phyloP scores from a whole-genome alignment of 2,113 vertebrate genomes.

The Mellivora capensis region DNA sequence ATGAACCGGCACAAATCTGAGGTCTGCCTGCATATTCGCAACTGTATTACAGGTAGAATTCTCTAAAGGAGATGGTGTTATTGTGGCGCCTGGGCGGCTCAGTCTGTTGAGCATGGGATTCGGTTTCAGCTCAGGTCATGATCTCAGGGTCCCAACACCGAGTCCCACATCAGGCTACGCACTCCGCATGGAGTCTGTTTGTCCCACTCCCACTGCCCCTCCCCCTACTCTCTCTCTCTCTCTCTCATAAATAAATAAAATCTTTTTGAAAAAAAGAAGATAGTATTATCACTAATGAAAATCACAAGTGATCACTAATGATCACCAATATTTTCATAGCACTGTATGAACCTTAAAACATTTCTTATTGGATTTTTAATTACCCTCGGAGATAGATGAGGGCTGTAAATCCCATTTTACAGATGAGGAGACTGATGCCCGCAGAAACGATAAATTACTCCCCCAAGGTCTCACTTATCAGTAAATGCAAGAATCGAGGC shows the following conservation, averaged over 20 bases:
- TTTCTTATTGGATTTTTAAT: not conserved
- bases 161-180: not conserved
- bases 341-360: not conserved
- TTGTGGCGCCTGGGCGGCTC: not conserved
- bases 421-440: not conserved
- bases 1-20: not conserved
- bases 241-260: not conserved
- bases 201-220: not conserved
- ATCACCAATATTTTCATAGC: not conserved
- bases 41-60: not conserved
- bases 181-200: not conserved
- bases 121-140: not conserved
- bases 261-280: not conserved
- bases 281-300: not conserved
- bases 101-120: not conserved
- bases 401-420: not conserved
- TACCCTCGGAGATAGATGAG: not conserved
- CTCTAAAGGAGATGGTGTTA: not conserved
- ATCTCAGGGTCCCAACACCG: not conserved
- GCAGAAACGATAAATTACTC: not conserved
- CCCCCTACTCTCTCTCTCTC: not conserved
- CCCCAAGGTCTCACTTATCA: not conserved
- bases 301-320: not conserved
- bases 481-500: not conserved
- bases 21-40: not conserved